Evolutionary conservation across 2,113 vertebrate genomes (phyloP).

Genomic region (Callocephalon fimbriatum): DNA sequence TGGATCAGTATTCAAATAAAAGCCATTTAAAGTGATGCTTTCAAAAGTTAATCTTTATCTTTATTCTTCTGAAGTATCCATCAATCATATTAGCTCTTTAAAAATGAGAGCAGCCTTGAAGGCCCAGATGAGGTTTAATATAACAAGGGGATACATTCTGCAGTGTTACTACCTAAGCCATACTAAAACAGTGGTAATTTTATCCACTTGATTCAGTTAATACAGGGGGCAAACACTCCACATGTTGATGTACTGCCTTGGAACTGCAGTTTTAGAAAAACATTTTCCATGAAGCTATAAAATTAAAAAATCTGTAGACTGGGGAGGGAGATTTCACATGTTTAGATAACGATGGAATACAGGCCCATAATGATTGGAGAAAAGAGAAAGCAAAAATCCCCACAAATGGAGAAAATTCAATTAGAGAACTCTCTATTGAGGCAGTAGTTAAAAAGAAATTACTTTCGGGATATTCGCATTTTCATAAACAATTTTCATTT

Average conservation of each 20-base stretch:
- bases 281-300: neutral
- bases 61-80: conserved; percentile 32
- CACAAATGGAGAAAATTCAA: conserved; percentile 4
- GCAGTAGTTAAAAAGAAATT: conserved; percentile 39
- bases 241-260: neutral
- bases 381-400: neutral
- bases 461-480: neutral
- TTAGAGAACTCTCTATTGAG: conserved; percentile 17
- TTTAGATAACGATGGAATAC: neutral
- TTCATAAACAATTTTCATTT: conserved; percentile 59
- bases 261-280: neutral
- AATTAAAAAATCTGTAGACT: neutral
- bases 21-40: conserved; percentile 46
- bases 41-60: conserved; percentile 48
- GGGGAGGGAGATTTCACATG: neutral
- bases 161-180: neutral
- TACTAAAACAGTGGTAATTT: conserved; percentile 27
- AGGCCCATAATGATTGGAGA: accelerated
- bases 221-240: neutral
- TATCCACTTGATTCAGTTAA: neutral
- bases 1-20: conserved; percentile 56
- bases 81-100: conserved; percentile 48
- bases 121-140: neutral
- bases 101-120: conserved; percentile 34
- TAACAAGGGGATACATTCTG: conserved; percentile 15